Base-by-base conservation (phyloP, 2,113 vertebrate species). In the Eptesicus fuscus region DNA sequence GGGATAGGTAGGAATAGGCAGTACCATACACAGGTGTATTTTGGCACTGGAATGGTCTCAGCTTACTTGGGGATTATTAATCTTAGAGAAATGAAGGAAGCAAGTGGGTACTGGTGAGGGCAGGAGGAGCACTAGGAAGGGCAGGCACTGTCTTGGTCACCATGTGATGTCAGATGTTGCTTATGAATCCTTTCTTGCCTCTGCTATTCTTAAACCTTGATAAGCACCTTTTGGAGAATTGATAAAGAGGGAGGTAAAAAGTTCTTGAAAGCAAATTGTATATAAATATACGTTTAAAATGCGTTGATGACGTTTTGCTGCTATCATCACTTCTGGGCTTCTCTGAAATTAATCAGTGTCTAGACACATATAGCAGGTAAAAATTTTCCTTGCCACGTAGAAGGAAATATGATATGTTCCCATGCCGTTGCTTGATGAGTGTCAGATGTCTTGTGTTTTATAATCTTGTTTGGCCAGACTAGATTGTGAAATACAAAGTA, bases 301-400 rank as follows among this genome's bases (percentile, higher is more conserved):
- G 49, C 63, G 44, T 79, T 32, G 42, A 37, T 82, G 79, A 63
- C 49, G 49, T 73, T 73, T 69, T 88, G 85, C 86, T 94, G 95
- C 87, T 97, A 12, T 88, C 77, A 63, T 63, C 76, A 88, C 90
- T 83, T 92, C 51, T 61, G 83, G 83, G 53, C 80, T 88, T 92
- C 67, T 85, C 56, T 84, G 56, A 69, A 93, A 87, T 71, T 86
- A 80, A 44, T 89, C 90, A 79, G 56, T 79, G 25, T 76, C 44
- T 77, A 67, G 96, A 49, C 0, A 9, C 82, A 78, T 28, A 23
- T 1, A 74, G 70, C 93, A 84, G 59, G 77, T 59, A 82, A 49
- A 83, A 44, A 35, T 90, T 95, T 47, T 83, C 88, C 76, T 67
- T 80, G 90, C 51, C 80, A 35, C 69, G 49, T 59, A 40, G 71